A percentile compares a stretch with the other conserved stretches of the same genome.
These are phyloP conservation scores for Aplodontia rufa DNA, from an alignment of 2,113 vertebrate species.

Conservation along the genomic window DNA sequence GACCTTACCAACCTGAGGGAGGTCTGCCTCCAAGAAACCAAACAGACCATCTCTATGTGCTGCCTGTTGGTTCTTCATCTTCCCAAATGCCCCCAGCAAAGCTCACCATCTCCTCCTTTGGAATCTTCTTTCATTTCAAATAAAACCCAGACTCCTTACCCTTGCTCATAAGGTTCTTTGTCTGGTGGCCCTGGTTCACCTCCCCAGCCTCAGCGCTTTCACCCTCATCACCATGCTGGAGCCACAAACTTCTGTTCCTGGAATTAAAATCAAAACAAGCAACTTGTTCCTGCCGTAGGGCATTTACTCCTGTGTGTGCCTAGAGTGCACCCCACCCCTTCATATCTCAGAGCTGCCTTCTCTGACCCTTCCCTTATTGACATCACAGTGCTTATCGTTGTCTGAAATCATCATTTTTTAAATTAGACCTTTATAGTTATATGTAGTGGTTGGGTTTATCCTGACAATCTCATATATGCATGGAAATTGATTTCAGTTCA, in stretches of 20 bases:
- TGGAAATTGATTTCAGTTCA: too few species aligned
- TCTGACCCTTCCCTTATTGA: too few species aligned
- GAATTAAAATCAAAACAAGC: background rate
- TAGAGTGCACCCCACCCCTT: background rate
- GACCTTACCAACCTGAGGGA: background rate
- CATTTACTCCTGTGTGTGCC: background rate
- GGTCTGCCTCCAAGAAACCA: background rate
- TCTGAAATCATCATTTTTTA: background rate
- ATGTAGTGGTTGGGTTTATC: too few species aligned
- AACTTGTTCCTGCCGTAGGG: background rate
- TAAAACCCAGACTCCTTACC: background rate
- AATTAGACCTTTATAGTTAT: too few species aligned
- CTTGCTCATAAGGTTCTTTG: fast-evolving
- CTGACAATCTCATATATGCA: too few species aligned
- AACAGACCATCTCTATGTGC: background rate
- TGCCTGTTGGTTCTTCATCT: background rate
- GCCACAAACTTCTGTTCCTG: background rate
- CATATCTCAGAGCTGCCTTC: background rate
- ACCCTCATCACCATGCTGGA: background rate
- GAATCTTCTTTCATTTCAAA: background rate
- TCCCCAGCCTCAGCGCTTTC: background rate
- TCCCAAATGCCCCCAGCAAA: background rate
- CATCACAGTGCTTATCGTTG: fast-evolving
- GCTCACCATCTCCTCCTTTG: background rate
- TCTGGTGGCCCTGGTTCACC: background rate